Conservation (phyloP, 2,888 invertebrate genomes). For the Ganaspis brasiliensis region DNA sequence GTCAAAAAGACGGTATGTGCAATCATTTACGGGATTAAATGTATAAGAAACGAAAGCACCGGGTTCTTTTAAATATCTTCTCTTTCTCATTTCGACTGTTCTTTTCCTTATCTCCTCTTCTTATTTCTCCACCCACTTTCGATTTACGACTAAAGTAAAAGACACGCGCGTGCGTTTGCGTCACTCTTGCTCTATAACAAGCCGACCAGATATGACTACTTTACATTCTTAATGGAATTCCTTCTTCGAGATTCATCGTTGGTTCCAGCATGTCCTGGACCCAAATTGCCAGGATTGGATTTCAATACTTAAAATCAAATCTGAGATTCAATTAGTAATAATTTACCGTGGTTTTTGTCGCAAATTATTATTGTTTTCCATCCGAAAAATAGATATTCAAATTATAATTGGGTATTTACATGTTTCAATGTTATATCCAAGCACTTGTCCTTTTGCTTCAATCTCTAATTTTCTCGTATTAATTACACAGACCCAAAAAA, state of each 20-base stretch:
- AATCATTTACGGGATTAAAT: background rate
- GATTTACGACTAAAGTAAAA: slow-evolving; percentile 29
- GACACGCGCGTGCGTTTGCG: slow-evolving; percentile 29
- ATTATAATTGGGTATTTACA: too few relatives aligned
- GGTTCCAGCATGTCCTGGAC: background rate
- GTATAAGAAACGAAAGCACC: background rate
- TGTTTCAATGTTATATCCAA: too few relatives aligned
- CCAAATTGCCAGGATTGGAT: slow-evolving; percentile 11
- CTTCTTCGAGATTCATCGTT: slow-evolving; percentile 27
- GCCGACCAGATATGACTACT: slow-evolving; percentile 27
- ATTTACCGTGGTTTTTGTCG: too few relatives aligned
- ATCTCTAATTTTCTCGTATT: too few relatives aligned
- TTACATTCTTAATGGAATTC: slow-evolving; percentile 24
- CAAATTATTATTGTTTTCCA: too few relatives aligned
- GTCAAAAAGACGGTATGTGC: slow-evolving; percentile 1
- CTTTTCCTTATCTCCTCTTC: background rate
- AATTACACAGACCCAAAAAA: too few relatives aligned
- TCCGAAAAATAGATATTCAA: too few relatives aligned
- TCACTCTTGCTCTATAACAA: background rate
- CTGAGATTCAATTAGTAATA: too few relatives aligned
- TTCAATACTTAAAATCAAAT: slow-evolving; percentile 3
- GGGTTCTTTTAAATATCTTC: background rate
- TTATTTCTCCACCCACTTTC: slow-evolving; percentile 33
- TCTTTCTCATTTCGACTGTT: background rate
- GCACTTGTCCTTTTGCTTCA: too few relatives aligned